phyloP scores from a whole-genome alignment of 2,113 vertebrate genomes.

The Odontesthes bonariensis region DNA sequence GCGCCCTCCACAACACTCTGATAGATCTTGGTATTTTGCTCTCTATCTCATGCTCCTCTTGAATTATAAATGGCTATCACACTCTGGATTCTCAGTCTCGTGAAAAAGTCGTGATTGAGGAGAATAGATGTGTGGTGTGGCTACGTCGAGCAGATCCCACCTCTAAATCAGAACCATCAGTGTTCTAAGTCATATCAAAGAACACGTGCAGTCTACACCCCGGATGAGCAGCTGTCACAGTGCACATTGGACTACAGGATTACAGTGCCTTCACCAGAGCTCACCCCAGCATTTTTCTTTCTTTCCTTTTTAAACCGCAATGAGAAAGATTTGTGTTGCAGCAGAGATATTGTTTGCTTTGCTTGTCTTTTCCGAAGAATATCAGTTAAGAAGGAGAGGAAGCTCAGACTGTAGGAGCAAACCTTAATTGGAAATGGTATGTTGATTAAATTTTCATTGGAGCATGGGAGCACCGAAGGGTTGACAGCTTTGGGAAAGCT shows the following conservation, averaged over 20 bases:
- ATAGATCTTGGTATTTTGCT: slow-evolving; percentile 73
- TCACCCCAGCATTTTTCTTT: slow-evolving; percentile 13
- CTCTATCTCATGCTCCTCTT: slow-evolving; percentile 64
- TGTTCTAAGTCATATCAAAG: slow-evolving; percentile 58
- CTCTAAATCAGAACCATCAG: slow-evolving; percentile 58
- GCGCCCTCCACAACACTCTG: slow-evolving; percentile 54
- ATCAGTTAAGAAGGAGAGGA: slow-evolving; percentile 26
- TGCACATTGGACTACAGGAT: slow-evolving; percentile 56
- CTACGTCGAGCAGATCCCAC: slow-evolving; percentile 61
- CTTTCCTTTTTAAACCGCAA: slow-evolving; percentile 17
- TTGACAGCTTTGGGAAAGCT: slow-evolving; percentile 57
- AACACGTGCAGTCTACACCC: slow-evolving; percentile 35
- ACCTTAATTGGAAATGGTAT: slow-evolving; percentile 46
- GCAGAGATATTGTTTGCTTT: slow-evolving; percentile 40
- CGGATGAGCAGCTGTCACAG: slow-evolving; percentile 51
- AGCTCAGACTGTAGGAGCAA: slow-evolving; percentile 34
- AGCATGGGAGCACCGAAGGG: slow-evolving; percentile 27
- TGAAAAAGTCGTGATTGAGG: slow-evolving; percentile 46
- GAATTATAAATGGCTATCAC: slow-evolving; percentile 81
- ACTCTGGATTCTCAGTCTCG: slow-evolving; percentile 56
- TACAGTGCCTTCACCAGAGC: slow-evolving; percentile 80
- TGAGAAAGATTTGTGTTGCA: slow-evolving; percentile 25
- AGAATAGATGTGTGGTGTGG: slow-evolving; percentile 46
- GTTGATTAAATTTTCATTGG: slow-evolving; percentile 59
- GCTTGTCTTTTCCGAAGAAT: slow-evolving; percentile 16